Evolutionary conservation across 2,888 invertebrate genomes (phyloP).

Genomic region (Cosmia pyralina): DNA sequence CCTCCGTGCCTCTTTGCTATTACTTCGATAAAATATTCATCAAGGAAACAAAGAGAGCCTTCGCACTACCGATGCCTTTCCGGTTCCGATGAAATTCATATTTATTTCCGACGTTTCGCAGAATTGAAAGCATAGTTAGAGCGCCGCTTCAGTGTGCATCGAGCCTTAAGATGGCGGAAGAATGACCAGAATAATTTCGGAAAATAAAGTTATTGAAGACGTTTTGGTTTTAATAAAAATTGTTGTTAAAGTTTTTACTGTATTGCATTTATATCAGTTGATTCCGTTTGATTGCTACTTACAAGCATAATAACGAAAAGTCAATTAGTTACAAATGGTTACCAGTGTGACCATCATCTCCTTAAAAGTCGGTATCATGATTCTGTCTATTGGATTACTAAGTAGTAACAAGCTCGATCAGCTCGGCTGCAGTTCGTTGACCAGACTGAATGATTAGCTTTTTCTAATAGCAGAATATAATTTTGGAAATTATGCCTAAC

Average conservation of each 20-base stretch:
- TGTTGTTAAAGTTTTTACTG: too few relatives aligned
- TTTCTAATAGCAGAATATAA: neutral
- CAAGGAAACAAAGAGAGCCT: constrained; percentile 42
- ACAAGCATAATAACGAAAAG: neutral
- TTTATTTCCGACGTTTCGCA: constrained; percentile 30
- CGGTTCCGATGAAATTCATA: constrained; percentile 47
- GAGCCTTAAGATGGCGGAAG: neutral
- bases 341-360: too few relatives aligned
- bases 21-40: constrained; percentile 50
- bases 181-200: neutral
- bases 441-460: constrained; percentile 8
- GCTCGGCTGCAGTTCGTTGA: neutral
- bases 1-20: constrained; percentile 40
- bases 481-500: neutral
- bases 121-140: constrained; percentile 4
- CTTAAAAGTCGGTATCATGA: neutral
- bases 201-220: neutral
- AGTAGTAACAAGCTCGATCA: constrained; percentile 14
- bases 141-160: neutral
- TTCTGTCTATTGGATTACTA: constrained; percentile 6
- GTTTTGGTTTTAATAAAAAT: neutral
- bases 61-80: constrained; percentile 41
- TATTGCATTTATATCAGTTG: too few relatives aligned
- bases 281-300: too few relatives aligned
- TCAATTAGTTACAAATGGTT: too few relatives aligned